Evolutionary conservation across 2,797 vertebrate species (phyloP).

Genomic region (Melanotaenia nigrans): DNA sequence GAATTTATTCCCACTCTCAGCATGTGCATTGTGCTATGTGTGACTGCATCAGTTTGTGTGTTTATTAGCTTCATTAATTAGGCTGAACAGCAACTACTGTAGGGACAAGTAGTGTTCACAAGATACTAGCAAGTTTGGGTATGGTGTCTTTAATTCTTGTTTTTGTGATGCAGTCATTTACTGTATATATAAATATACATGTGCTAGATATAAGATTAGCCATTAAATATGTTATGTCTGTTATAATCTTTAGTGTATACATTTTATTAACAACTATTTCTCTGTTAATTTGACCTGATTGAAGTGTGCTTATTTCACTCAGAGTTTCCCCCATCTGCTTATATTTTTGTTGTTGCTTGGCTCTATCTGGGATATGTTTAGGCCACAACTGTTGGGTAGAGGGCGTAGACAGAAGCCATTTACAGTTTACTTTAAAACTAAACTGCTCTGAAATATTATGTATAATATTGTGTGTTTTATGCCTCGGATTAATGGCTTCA

Average conservation of each 20-base stretch:
- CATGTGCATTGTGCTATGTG: slow-evolving; percentile 21
- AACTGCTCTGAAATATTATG: not conserved
- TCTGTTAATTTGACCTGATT: too few relatives aligned
- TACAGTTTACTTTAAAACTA: not conserved
- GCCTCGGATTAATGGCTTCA: not conserved
- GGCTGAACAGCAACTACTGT: slow-evolving; percentile 6
- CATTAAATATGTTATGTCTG: too few relatives aligned
- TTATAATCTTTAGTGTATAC: too few relatives aligned
- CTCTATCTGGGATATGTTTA: too few relatives aligned
- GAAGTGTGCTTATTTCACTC: too few relatives aligned
- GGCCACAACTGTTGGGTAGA: too few relatives aligned
- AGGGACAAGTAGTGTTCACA: slow-evolving; percentile 20
- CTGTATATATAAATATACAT: too few relatives aligned
- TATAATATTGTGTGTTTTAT: not conserved
- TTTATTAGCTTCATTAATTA: slow-evolving; percentile 20
- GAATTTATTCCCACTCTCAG: slow-evolving; percentile 61
- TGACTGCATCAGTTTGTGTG: slow-evolving; percentile 19
- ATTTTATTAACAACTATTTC: too few relatives aligned
- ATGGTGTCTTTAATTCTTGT: slow-evolving; percentile 6
- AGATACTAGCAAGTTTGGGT: not conserved
- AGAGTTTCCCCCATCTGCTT: too few relatives aligned
- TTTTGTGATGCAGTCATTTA: slow-evolving; percentile 7
- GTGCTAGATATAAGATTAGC: too few relatives aligned
- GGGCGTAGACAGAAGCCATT: not conserved
- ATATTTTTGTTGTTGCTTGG: too few relatives aligned